Percentiles rank a stretch among this genome's conserved stretches.
Conservation (phyloP, 2,113 vertebrate species). For the Phodopus roborovskii region DNA sequence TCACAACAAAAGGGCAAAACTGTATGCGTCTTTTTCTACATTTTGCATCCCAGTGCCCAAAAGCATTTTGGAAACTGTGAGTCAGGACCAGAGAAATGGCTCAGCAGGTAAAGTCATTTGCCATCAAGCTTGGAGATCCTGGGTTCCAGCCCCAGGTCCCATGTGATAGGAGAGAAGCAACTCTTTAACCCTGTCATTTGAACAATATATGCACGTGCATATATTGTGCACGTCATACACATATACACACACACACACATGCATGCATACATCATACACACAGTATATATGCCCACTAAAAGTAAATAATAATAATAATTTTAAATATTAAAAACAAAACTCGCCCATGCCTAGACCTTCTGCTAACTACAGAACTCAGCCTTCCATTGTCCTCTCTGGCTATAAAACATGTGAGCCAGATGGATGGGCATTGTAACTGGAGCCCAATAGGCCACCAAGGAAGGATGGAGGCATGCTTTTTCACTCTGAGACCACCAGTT, state of each 20-base stretch:
- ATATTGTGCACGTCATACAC: no score
- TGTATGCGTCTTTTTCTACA: neutral
- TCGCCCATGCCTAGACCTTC: neutral
- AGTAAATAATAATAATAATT: neutral
- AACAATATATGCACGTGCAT: neutral
- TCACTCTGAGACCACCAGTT: neutral
- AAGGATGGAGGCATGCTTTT: neutral
- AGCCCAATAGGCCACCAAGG: neutral
- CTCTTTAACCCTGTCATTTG: neutral
- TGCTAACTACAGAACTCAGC: neutral
- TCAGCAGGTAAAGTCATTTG: neutral
- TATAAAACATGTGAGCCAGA: neutral
- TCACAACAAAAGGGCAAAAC: neutral
- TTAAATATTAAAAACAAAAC: neutral
- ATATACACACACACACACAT: fast-evolving
- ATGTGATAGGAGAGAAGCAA: neutral
- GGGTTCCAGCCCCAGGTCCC: neutral
- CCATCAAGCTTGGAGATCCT: no score
- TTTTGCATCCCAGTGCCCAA: neutral
- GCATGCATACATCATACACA: no score
- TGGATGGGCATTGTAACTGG: neutral
- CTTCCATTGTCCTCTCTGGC: neutral
- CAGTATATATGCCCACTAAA: neutral
- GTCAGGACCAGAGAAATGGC: neutral
- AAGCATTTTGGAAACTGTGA: neutral